Evolutionary conservation across 2,888 invertebrate genomes (phyloP), one percentile per base, ranked within the genome.

Genomic region (Aporophyla lueneburgensis): DNA sequence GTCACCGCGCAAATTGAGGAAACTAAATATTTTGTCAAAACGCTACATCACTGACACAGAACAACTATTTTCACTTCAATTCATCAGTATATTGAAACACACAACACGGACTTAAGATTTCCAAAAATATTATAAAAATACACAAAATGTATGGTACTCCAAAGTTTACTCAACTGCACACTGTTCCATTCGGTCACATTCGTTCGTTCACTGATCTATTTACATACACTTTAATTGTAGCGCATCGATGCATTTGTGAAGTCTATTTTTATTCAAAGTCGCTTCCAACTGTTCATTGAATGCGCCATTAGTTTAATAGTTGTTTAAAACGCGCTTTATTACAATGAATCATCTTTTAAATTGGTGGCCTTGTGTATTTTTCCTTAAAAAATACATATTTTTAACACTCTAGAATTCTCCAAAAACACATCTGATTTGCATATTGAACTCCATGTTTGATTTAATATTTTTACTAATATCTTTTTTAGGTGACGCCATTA

Each of bases 171-270:
- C 83, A 85, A 85, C 77, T 83, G 79, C 71, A 65, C 66, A 58
- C 73, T 14, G 61, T 78, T 80, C 58, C 76, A 78, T 84, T 74
- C 80, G 81, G 82, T 86, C 86, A 72, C 84, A 81, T 80, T 86
- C 87, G 83, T 84, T 90, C 90, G 76, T 83, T 88, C 91, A 86
- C 82, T 85, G 86, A 78, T 92, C 90, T 93, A 93, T 92, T 92
- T 92, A 91, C 91, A 92, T 86, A 89, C 89, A 88, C 88, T 92
- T 87, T 92, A 92, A 90, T 92, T 91, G 91, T 87, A 91, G 87
- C 87, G 89, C 90, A 88, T 90, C 88, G 91, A 89, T 90, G 89
- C 90, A 89, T 87, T 80, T 80, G 86, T 84, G 74, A 71, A 53
- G 73, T 86, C 87, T 90, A 91, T 91, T 91, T 90, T 78, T 83